A percentile compares a stretch with the other conserved stretches of the same genome.
These are phyloP conservation scores for Epiblema foenella DNA, from an alignment of 2,888 invertebrate species.

Conservation along the genomic window DNA sequence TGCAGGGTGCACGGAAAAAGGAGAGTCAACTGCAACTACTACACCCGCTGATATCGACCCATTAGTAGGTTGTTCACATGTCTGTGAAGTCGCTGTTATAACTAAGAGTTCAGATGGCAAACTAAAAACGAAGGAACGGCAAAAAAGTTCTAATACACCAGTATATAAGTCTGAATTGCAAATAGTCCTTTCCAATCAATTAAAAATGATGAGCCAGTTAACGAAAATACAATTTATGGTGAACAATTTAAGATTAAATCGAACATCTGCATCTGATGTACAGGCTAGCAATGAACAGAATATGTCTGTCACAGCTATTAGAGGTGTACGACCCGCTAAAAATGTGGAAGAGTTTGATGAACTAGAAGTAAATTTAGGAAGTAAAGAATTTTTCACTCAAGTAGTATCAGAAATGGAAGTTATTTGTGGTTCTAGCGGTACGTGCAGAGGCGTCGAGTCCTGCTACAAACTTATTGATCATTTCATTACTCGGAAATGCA, in stretches of 20 bases:
- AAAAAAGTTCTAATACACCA: neutral
- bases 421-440: conserved; percentile 30
- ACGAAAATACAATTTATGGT: conserved; percentile 20
- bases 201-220: conserved; percentile 29
- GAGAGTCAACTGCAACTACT: neutral
- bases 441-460: conserved; percentile 22
- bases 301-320: neutral
- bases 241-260: neutral
- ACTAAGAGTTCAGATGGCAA: neutral
- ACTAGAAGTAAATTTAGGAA: conserved; percentile 28
- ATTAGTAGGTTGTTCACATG: neutral
- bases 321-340: conserved; percentile 27
- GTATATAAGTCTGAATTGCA: conserved; percentile 6
- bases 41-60: neutral
- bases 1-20: conserved; percentile 4
- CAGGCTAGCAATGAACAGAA: conserved; percentile 9
- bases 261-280: neutral
- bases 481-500: conserved; percentile 28
- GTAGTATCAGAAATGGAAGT: conserved; percentile 29
- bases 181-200: conserved; percentile 30
- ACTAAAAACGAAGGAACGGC: neutral
- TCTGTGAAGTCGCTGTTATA: neutral
- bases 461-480: conserved; percentile 39
- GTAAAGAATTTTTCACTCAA: conserved; percentile 27
- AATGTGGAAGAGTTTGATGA: conserved; percentile 37